Evolutionary conservation across 2,888 invertebrate species (phyloP), one percentile per base, ranked within the genome.

Genomic region (Abrostola tripartita): DNA sequence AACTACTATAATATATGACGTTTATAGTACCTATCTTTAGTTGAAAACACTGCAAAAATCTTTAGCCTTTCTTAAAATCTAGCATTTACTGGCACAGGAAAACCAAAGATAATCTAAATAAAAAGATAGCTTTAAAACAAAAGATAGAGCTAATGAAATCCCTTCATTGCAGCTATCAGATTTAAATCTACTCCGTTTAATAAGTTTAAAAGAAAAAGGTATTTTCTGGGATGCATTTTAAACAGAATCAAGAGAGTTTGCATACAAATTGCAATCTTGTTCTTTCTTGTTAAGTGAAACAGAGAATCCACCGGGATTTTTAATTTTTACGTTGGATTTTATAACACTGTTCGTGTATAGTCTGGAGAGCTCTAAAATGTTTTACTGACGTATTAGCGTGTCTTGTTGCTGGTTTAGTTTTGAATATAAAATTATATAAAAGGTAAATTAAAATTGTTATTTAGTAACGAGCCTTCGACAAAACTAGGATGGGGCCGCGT

Each of bases 161-260:
- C 53, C 54, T 52, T 54, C 63, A 61, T 55, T 61, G 47, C 37
- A 11, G 37, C 68, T 61, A 55, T 72, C 68, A 60, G 63, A 77
- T 72, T 74, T 61, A 52, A 77, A 72, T 69, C 65, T 74, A 55
- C 50, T 64, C 40, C 24, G 63, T 61, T 62, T 64, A 65, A 62
- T 76, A 64, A 65, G 60, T 41, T 65, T 35, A 5, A 52, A 60
- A 53, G 53, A 42, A 41, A 14, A 51, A 37, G 11, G 49, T 54
- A 66, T 59, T 55, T 68, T 69, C 61, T 63, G 47, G 60, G 44
- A 72, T 69, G 65, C 54, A 51, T 74, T 72, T 69, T 59, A 50
- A 71, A 60, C 52, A 55, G 57, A 50, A 42, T 65, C 9, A 14
- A 37, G 57, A 55, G 14, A 35, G 38, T 67, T 74, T 57, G 56